Percentiles rank a stretch among this genome's conserved stretches.
Conservation (phyloP, 2,888 invertebrate genomes). For the Drosophila rellima region DNA sequence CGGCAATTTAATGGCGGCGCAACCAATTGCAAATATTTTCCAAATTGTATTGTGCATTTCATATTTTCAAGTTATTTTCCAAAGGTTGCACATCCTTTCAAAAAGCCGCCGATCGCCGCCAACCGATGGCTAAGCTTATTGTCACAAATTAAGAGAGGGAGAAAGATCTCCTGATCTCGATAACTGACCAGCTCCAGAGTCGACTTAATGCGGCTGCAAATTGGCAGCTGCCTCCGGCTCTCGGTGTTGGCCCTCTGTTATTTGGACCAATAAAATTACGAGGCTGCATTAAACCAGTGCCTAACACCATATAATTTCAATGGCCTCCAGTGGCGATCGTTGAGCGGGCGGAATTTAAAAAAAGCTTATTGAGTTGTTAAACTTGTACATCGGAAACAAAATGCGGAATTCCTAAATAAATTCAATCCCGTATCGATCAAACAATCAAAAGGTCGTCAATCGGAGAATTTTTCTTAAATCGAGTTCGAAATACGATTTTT, state of each 20-base stretch:
- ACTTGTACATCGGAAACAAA: not conserved
- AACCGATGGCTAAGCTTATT: conserved; percentile 66
- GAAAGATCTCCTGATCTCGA: conserved; percentile 35
- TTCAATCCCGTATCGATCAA: no score
- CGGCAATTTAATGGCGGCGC: conserved; percentile 78
- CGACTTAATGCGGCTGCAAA: conserved; percentile 58
- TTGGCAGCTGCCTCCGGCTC: conserved; percentile 47
- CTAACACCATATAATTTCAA: conserved; percentile 73
- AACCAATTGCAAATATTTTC: conserved; percentile 78
- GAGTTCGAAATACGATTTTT: no score
- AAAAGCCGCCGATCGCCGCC: conserved; percentile 54
- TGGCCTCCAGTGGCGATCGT: conserved; percentile 45
- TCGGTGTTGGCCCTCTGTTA: conserved; percentile 64
- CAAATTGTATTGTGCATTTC: conserved; percentile 76
- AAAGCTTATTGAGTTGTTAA: conserved; percentile 57
- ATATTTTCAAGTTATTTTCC: conserved; percentile 66
- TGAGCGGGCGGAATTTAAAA: conserved; percentile 10
- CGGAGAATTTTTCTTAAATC: no score
- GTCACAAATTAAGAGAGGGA: conserved; percentile 76
- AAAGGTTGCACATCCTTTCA: conserved; percentile 64
- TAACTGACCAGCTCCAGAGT: conserved; percentile 34
- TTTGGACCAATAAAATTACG: conserved; percentile 83
- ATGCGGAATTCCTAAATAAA: no score
- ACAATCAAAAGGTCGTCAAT: no score
- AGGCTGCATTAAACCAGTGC: conserved; percentile 57